Conservation (phyloP, 2,888 invertebrate genomes). For the Chalcosyrphus nemorum region DNA sequence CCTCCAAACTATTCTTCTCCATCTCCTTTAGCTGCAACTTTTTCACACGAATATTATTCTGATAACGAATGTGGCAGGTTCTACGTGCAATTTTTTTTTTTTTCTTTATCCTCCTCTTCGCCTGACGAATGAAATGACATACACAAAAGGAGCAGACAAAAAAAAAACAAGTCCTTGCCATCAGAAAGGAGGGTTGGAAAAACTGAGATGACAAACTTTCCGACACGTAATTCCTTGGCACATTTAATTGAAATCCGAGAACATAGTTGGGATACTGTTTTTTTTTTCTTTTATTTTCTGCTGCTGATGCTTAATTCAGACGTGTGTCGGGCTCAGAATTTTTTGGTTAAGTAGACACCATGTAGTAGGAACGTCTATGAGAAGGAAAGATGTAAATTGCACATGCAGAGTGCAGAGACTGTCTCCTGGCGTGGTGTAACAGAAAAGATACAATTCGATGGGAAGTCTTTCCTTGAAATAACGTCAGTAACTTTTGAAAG, state of each 20-base stretch:
- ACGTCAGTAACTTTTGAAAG: too few species aligned
- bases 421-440: too few species aligned
- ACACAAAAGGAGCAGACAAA: neutral
- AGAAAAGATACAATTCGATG: too few species aligned
- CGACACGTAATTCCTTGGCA: constrained; percentile 63
- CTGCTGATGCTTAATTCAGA: constrained; percentile 34
- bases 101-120: neutral
- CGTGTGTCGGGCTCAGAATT: constrained; percentile 4
- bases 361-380: neutral
- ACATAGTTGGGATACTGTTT: constrained; percentile 33
- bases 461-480: too few species aligned
- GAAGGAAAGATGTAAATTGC: neutral
- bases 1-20: constrained; percentile 20
- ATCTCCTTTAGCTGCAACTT: constrained; percentile 44
- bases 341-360: neutral
- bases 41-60: constrained; percentile 58
- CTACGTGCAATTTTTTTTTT: constrained; percentile 47
- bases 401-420: too few species aligned
- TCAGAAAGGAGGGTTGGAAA: constrained; percentile 8
- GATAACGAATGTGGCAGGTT: constrained; percentile 64
- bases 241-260: constrained; percentile 70
- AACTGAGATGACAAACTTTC: constrained; percentile 67
- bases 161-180: neutral
- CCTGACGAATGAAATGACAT: constrained; percentile 47
- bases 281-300: too few species aligned